Base-by-base conservation (phyloP, 2,888 invertebrate species). In the Synergus japonicus region DNA sequence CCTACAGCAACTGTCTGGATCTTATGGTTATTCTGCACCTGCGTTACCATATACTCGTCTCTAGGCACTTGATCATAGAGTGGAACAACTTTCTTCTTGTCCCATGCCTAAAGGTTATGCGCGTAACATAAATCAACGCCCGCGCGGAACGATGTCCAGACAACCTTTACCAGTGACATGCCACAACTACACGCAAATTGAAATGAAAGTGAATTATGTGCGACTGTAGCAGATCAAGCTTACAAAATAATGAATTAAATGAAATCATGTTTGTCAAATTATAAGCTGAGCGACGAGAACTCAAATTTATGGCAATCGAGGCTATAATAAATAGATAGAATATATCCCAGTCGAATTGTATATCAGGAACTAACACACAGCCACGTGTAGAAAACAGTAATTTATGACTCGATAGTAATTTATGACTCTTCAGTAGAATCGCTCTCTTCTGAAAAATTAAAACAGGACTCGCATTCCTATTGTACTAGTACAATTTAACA, bases 121-220 rank as follows among this genome's bases (percentile, higher is more conserved):
- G 81, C 84, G 83, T 79, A 81, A 83, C 84, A 84, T 87, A 86
- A 87, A 89, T 87, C 87, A 86, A 83, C 87, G 83, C 83, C 84
- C 79, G 84, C 83, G 79, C 80, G 81, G 29, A 63, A 37, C 76
- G 43, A 76, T 64, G 64, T 58, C 54, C 73, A 73, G 37, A 54
- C 37, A 54, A 37, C 54, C 54, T 54, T 49, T 54, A n/a, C 49
- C 22, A 49, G 49, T 73, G 73, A 54, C 54, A 73, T 73, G 54
- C 54, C 73, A 37, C 73, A 73, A 73, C 73, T 69, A 54, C 37
- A 73, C 73, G 73, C 54, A 54, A 54, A 73, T 73, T 73, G 54
- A 73, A 73, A 73, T 54, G 73, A 73, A 54, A 54, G 37, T 73
- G 54, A 73, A 73, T 73, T 73, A 73, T 73, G 54, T 54, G 54